Percentiles rank a stretch among this genome's conserved stretches.
Evolutionary conservation across 2,113 vertebrate genomes (phyloP).

Genomic region (Corythornis madagascariensis): DNA sequence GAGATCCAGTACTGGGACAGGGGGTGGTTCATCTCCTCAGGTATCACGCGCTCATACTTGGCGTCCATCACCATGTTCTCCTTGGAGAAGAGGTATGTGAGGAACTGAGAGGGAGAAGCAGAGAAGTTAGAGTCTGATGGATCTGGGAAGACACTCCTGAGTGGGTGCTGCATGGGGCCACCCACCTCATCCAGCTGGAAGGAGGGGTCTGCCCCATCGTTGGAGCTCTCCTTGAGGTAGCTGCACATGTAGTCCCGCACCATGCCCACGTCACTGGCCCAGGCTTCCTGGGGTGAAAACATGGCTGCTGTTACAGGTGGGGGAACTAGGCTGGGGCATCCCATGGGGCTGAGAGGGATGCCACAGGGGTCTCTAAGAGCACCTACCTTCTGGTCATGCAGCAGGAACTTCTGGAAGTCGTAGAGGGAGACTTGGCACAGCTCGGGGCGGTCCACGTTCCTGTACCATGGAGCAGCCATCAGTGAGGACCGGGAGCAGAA

Average conservation of each 20-base stretch:
- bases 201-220: conserved; percentile 73
- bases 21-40: conserved; percentile 85
- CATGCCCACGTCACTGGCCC: conserved; percentile 79
- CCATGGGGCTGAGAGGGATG: neutral
- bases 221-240: conserved; percentile 76
- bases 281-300: conserved; percentile 75
- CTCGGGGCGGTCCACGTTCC: conserved; percentile 85
- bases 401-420: conserved; percentile 88
- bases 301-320: rapidly evolving
- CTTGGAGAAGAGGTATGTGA: conserved; percentile 87
- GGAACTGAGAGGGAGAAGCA: conserved; percentile 70
- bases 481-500: neutral
- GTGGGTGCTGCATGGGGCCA: rapidly evolving
- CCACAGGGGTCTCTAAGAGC: neutral
- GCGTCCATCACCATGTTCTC: conserved; percentile 83
- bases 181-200: conserved; percentile 86
- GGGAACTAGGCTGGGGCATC: neutral
- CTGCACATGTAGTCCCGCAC: conserved; percentile 82
- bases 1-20: conserved; percentile 90
- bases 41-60: conserved; percentile 68
- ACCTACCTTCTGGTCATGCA: conserved; percentile 87
- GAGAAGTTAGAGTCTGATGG: neutral
- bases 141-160: neutral
- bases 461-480: neutral
- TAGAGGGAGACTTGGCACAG: conserved; percentile 86